Percentiles rank a stretch among this genome's conserved stretches.
Evolutionary conservation across 2,113 vertebrate species (phyloP).

Genomic region (Tetrax tetrax): DNA sequence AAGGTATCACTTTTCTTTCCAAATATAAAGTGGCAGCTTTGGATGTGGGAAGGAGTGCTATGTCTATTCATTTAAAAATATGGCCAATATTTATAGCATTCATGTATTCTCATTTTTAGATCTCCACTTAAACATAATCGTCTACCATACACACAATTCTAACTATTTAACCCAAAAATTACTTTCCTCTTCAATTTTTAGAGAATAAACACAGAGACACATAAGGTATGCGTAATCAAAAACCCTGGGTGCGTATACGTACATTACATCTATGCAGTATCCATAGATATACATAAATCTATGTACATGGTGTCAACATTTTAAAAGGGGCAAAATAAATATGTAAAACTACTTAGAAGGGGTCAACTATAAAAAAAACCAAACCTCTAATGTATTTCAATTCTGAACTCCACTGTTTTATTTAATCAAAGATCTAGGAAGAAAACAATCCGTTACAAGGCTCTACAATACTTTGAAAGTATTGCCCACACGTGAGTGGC

Average conservation of each 20-base stretch:
- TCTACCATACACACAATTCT: background rate
- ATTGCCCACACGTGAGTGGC: background rate
- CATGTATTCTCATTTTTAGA: background rate
- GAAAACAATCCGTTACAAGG: background rate
- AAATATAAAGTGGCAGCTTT: constrained; percentile 37
- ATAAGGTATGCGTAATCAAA: background rate
- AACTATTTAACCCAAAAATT: background rate
- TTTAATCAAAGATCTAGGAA: background rate
- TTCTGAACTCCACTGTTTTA: background rate
- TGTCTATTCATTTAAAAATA: constrained; percentile 31
- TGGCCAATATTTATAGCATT: constrained; percentile 31
- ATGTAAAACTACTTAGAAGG: background rate
- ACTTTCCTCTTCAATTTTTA: background rate
- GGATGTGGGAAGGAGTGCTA: constrained; percentile 39
- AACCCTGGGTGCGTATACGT: background rate
- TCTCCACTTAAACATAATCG: background rate
- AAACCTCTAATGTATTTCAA: background rate
- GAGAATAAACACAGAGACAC: background rate
- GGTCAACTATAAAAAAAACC: background rate
- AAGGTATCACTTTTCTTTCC: constrained; percentile 42
- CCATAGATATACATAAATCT: background rate
- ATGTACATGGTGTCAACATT: background rate
- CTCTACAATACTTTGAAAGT: background rate
- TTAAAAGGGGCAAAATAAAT: background rate
- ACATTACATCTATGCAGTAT: background rate